Evolutionary conservation across 1,140 invertebrate species (phyloP).

Genomic region (Sitophilus oryzae): DNA sequence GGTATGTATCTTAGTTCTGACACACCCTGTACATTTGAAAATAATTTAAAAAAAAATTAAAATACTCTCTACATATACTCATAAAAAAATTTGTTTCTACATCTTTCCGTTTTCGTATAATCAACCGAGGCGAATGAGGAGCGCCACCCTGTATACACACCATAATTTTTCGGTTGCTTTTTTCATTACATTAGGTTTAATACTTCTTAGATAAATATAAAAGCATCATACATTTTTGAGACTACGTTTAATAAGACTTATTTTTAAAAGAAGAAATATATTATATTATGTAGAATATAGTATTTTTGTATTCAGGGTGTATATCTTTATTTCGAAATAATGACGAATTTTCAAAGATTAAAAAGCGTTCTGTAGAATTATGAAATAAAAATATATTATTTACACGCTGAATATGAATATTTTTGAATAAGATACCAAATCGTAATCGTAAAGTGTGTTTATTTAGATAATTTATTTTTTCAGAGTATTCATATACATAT

Average conservation of each 20-base stretch:
- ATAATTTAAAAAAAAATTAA: too few relatives aligned
- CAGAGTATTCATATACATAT: slow-evolving; percentile 40
- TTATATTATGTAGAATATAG: slow-evolving; percentile 9
- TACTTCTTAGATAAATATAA: not conserved
- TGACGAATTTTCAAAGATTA: not conserved
- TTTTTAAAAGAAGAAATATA: not conserved
- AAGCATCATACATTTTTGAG: slow-evolving; percentile 11
- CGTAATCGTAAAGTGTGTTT: slow-evolving; percentile 16
- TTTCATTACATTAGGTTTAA: not conserved
- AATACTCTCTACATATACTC: too few relatives aligned
- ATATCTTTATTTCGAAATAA: not conserved
- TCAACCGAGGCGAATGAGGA: too few relatives aligned
- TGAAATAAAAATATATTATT: too few relatives aligned
- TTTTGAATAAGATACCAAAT: slow-evolving; percentile 17
- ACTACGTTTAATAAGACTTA: slow-evolving; percentile 4
- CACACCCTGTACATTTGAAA: too few relatives aligned
- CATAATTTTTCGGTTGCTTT: not conserved
- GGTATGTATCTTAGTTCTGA: too few relatives aligned
- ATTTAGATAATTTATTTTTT: slow-evolving; percentile 37
- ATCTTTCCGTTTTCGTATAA: too few relatives aligned
- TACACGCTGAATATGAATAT: slow-evolving; percentile 5
- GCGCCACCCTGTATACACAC: too few relatives aligned
- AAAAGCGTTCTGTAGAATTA: not conserved
- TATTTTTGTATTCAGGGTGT: slow-evolving; percentile 4
- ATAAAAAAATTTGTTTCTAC: too few relatives aligned